Percentiles rank a stretch among this genome's conserved stretches.
Conservation (phyloP, 2,888 invertebrate species). For the Cyaniris semiargus region DNA sequence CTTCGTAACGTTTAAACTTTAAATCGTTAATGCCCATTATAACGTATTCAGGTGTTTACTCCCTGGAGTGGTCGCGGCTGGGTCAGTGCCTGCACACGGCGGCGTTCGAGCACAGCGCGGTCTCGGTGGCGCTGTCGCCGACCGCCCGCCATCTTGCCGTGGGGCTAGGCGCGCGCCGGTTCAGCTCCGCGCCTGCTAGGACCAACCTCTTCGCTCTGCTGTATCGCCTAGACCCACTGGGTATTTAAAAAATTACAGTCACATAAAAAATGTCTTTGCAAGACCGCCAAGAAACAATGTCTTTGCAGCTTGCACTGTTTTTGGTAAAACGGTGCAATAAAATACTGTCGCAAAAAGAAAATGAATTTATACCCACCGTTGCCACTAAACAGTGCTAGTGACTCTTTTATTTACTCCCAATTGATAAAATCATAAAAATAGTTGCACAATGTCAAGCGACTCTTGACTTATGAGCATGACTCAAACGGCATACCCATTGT, state of each 20-base stretch:
- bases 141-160: slow-evolving; percentile 89
- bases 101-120: slow-evolving; percentile 88
- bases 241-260: slow-evolving; percentile 40
- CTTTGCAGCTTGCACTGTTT: too few species aligned
- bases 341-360: too few species aligned
- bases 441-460: too few species aligned
- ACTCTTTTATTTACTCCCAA: too few species aligned
- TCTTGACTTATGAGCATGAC: too few species aligned
- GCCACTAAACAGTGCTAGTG: too few species aligned
- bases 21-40: not conserved
- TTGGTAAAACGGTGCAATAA: too few species aligned
- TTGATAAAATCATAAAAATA: too few species aligned
- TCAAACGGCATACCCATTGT: too few species aligned
- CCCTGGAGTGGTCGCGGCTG: slow-evolving; percentile 86
- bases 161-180: slow-evolving; percentile 86
- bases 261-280: too few species aligned
- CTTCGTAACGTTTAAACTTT: not conserved
- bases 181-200: slow-evolving; percentile 79
- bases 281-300: too few species aligned
- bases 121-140: slow-evolving; percentile 92
- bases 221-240: slow-evolving; percentile 64
- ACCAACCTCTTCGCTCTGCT: slow-evolving; percentile 72
- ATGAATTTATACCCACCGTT: too few species aligned
- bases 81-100: slow-evolving; percentile 90
- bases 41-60: slow-evolving; percentile 84